Conservation (phyloP, 2,888 invertebrate species). For the Cistogaster globosa region DNA sequence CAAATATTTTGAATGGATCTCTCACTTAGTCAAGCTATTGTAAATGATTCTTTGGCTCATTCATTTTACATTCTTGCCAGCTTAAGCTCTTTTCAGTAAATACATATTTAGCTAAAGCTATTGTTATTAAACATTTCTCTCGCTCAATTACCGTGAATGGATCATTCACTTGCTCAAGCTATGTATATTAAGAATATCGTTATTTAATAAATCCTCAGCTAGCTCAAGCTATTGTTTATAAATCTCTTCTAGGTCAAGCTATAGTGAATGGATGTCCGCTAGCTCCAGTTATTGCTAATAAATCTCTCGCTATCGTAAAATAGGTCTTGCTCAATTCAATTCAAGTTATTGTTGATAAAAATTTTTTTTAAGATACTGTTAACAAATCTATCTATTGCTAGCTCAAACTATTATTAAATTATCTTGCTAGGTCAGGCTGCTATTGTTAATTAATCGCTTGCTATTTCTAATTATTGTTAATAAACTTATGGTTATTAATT, state of each 20-base stretch:
- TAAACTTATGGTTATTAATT: neutral
- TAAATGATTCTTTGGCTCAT: too few relatives aligned
- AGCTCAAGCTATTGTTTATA: neutral
- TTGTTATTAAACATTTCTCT: too few relatives aligned
- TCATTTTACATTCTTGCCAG: too few relatives aligned
- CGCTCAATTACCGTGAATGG: too few relatives aligned
- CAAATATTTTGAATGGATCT: too few relatives aligned
- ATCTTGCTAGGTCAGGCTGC: neutral
- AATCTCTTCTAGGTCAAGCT: neutral
- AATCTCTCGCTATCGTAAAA: neutral
- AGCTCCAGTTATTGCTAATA: neutral
- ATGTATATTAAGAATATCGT: too few relatives aligned
- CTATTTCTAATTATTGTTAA: neutral
- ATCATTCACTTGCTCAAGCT: neutral
- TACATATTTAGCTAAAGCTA: too few relatives aligned
- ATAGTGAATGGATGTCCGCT: neutral
- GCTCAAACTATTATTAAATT: neutral
- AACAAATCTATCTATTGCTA: neutral
- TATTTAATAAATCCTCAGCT: neutral
- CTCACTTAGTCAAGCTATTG: too few relatives aligned
- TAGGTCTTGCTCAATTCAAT: neutral
- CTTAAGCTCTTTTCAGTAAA: too few relatives aligned
- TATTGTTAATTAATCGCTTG: neutral
- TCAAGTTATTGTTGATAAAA: too few relatives aligned
- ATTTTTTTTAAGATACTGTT: neutral